phyloP scores from a whole-genome alignment of 2,797 vertebrate species.

The Pangasius mekongensis region DNA sequence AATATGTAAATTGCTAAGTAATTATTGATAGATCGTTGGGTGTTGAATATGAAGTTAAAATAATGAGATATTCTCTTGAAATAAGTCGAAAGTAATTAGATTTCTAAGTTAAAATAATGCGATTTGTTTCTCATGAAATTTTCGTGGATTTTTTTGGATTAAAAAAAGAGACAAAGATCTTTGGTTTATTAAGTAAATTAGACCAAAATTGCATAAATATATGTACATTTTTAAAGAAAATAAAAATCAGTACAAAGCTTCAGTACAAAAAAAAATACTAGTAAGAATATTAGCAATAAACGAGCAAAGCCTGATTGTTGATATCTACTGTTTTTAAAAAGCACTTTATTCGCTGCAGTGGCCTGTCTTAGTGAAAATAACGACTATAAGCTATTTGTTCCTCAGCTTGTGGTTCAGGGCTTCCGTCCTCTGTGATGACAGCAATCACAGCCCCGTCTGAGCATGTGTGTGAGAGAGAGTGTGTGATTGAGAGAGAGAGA shows the following conservation, averaged over 20 bases:
- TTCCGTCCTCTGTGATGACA: not conserved
- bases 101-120: not conserved
- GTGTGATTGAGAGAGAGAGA: not conserved
- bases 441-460: conserved; percentile 2
- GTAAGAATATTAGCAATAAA: not conserved
- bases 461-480: not conserved
- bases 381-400: not conserved
- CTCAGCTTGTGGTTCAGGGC: not conserved
- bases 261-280: not conserved
- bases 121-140: not conserved
- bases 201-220: not conserved
- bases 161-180: not conserved
- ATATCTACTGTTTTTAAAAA: not conserved
- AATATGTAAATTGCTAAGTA: too few relatives aligned
- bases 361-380: not conserved
- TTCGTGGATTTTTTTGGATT: not conserved
- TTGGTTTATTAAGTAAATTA: not conserved
- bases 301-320: not conserved
- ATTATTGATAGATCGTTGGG: not conserved
- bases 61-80: not conserved
- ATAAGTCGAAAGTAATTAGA: not conserved
- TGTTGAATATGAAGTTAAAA: not conserved
- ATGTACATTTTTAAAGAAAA: not conserved
- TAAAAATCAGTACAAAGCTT: not conserved
- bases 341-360: not conserved